Evolutionary conservation across 2,113 vertebrate genomes (phyloP).

Genomic region (Conger conger): DNA sequence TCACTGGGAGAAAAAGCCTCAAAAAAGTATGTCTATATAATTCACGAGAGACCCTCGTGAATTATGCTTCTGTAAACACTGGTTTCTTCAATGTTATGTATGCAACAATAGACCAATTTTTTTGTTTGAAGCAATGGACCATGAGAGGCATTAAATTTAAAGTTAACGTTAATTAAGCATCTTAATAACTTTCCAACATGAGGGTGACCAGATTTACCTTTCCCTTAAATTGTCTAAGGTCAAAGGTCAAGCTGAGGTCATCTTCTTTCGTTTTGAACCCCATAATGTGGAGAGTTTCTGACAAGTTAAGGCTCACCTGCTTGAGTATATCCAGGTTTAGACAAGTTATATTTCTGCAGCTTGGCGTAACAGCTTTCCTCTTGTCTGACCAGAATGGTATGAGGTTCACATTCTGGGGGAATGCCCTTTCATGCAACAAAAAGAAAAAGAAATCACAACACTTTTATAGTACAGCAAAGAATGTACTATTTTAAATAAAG

Average conservation of each 20-base stretch:
- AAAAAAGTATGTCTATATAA: too few species aligned
- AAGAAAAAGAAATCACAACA: background rate
- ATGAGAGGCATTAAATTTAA: background rate
- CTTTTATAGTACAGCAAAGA: background rate
- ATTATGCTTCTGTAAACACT: background rate
- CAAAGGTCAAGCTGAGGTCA: background rate
- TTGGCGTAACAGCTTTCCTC: slow-evolving; percentile 67
- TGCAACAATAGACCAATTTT: too few species aligned
- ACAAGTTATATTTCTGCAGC: slow-evolving; percentile 35
- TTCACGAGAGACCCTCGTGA: background rate
- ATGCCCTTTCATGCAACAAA: slow-evolving; percentile 41
- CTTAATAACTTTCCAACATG: background rate
- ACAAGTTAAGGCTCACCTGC: slow-evolving; percentile 47
- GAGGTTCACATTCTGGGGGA: slow-evolving; percentile 70
- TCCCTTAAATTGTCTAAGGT: background rate
- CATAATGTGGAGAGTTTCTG: slow-evolving; percentile 14
- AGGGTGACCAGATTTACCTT: background rate
- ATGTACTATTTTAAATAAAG: background rate
- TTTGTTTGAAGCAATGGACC: too few species aligned
- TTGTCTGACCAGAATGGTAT: slow-evolving; percentile 64
- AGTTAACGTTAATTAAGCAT: background rate
- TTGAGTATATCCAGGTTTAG: slow-evolving; percentile 1
- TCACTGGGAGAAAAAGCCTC: too few species aligned
- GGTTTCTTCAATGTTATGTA: too few species aligned
- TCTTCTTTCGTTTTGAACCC: background rate